These are phyloP conservation scores for Clarias magur DNA, from an alignment of 2,113 vertebrate species.

Conservation along the genomic window DNA sequence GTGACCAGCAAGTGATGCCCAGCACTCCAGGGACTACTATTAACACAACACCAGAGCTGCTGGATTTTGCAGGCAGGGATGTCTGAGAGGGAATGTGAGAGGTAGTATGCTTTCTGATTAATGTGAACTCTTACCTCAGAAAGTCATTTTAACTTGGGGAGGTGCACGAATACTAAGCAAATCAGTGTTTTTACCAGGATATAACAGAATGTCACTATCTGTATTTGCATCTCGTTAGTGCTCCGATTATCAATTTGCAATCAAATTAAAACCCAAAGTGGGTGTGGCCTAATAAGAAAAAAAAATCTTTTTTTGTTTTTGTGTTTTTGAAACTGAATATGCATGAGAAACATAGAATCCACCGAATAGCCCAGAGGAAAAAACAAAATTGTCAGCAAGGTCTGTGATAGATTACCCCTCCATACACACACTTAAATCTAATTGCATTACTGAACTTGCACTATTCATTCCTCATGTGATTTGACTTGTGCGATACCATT, in stretches of 20 bases:
- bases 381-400: neutral
- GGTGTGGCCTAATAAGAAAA: neutral
- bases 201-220: neutral
- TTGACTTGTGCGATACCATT: neutral
- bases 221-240: neutral
- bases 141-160: neutral
- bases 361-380: neutral
- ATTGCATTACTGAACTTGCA: neutral
- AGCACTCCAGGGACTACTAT: slow-evolving; percentile 66
- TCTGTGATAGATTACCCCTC: neutral
- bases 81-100: slow-evolving; percentile 53
- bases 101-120: neutral
- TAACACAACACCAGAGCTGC: slow-evolving; percentile 62
- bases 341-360: neutral
- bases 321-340: neutral
- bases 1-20: slow-evolving; percentile 67
- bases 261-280: neutral
- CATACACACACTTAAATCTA: too few species aligned
- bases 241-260: neutral
- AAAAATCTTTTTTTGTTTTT: neutral
- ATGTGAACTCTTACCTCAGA: neutral
- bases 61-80: slow-evolving; percentile 65
- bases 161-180: neutral
- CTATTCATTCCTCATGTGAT: neutral
- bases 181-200: neutral